These are phyloP conservation scores for Adrianichthys oophorus DNA, from an alignment of 2,797 vertebrate genomes.

Conservation along the genomic window DNA sequence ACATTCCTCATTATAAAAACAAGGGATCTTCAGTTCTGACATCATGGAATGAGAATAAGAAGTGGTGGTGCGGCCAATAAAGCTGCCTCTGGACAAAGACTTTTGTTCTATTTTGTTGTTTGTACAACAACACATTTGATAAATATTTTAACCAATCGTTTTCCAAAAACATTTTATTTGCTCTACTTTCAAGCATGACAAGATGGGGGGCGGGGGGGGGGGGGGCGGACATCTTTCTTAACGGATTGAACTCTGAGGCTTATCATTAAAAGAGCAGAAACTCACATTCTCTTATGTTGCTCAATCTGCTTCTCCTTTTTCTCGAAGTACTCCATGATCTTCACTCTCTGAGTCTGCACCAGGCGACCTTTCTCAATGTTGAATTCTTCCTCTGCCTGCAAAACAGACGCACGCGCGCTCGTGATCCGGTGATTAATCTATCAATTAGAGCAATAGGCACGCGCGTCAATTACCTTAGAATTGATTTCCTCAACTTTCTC, in stretches of 20 bases:
- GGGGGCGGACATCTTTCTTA: too few relatives aligned
- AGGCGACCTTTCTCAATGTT: conserved; percentile 98
- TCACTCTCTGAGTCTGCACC: conserved; percentile 96
- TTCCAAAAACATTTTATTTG: background rate
- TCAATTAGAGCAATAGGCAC: background rate
- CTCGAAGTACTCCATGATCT: conserved; percentile 97
- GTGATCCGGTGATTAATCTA: too few relatives aligned
- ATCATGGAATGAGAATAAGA: too few relatives aligned
- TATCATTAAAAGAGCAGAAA: background rate
- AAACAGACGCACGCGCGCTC: background rate
- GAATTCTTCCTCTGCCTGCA: conserved; percentile 97
- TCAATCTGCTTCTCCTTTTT: conserved; percentile 99
- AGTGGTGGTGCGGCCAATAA: too few relatives aligned
- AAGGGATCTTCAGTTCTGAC: too few relatives aligned
- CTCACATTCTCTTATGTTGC: conserved; percentile 98
- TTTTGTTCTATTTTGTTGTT: too few relatives aligned
- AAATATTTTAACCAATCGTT: too few relatives aligned
- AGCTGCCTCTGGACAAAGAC: too few relatives aligned
- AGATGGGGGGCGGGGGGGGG: too few relatives aligned
- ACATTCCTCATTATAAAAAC: too few relatives aligned
- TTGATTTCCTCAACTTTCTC: conserved; percentile 98
- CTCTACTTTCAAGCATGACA: background rate
- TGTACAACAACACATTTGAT: too few relatives aligned
- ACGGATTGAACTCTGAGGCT: background rate
- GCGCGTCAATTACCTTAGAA: conserved; percentile 84